These are phyloP conservation scores for Parapristionchus giblindavisi DNA, from an alignment of 2,888 invertebrate genomes.

Conservation along the genomic window DNA sequence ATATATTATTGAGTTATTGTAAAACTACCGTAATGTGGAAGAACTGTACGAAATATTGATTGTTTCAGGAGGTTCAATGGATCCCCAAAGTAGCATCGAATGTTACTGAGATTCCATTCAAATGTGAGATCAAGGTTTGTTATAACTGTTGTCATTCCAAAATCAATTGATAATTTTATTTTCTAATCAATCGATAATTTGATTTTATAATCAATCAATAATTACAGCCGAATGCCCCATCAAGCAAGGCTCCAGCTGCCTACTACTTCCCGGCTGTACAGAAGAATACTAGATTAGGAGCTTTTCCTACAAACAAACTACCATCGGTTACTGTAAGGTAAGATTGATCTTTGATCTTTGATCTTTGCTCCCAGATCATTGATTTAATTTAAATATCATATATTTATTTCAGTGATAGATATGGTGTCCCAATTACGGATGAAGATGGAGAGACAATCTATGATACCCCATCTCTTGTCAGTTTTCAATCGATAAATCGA, in stretches of 20 bases:
- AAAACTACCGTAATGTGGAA: not conserved
- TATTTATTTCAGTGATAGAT: not conserved
- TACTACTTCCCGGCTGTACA: constrained; percentile 31
- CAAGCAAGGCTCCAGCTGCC: not conserved
- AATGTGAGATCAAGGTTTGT: constrained; percentile 24
- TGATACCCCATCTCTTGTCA: constrained; percentile 27
- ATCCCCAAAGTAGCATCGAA: constrained; percentile 10
- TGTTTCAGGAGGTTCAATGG: constrained; percentile 34
- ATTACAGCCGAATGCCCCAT: constrained; percentile 26
- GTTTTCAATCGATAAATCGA: not conserved
- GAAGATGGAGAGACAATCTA: constrained; percentile 33
- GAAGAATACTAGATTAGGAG: constrained; percentile 25
- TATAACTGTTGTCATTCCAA: no score
- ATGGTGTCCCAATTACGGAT: constrained; percentile 6
- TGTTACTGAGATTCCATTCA: constrained; percentile 30
- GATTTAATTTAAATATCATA: no score
- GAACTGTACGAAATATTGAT: not conserved
- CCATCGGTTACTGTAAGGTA: constrained; percentile 7
- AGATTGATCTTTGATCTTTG: not conserved
- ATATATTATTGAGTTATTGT: not conserved
- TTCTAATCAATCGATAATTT: no score
- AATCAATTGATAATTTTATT: not conserved
- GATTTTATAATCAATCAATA: not conserved
- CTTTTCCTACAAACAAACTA: constrained; percentile 31
- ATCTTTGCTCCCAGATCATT: no score